Conservation (phyloP, 2,888 invertebrate genomes). For the Oscheius onirici region DNA sequence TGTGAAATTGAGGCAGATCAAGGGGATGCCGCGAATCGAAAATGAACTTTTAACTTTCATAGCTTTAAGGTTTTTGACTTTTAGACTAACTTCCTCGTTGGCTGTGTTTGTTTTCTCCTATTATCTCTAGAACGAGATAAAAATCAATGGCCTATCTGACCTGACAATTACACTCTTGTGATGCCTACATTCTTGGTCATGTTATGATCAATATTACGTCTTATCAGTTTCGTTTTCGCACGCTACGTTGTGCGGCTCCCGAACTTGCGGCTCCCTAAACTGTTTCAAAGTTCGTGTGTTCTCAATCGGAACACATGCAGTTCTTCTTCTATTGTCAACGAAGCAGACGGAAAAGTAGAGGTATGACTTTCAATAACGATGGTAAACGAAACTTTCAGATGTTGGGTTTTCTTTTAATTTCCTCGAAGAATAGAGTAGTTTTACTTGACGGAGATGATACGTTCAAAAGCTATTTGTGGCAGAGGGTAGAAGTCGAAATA, state of each 20-base stretch:
- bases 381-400: neutral
- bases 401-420: constrained; percentile 29
- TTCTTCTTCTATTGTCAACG: constrained; percentile 14
- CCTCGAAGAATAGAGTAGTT: constrained; percentile 10
- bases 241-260: constrained; percentile 3
- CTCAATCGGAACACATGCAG: constrained; percentile 14
- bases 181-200: neutral
- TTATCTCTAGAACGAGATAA: neutral
- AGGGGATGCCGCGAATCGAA: neutral
- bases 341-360: constrained; percentile 3
- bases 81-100: neutral
- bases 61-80: neutral
- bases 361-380: neutral
- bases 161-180: neutral
- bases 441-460: constrained; percentile 10
- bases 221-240: constrained; percentile 27
- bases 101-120: neutral
- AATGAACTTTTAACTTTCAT: neutral
- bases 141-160: neutral
- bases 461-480: constrained; percentile 6
- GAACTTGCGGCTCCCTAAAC: constrained; percentile 1
- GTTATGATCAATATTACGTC: constrained; percentile 14
- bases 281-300: constrained; percentile 2
- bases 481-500: constrained; percentile 14
- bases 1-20: constrained; percentile 2